Conservation (phyloP, 2,888 invertebrate species). For the Endotricha flammealis region DNA sequence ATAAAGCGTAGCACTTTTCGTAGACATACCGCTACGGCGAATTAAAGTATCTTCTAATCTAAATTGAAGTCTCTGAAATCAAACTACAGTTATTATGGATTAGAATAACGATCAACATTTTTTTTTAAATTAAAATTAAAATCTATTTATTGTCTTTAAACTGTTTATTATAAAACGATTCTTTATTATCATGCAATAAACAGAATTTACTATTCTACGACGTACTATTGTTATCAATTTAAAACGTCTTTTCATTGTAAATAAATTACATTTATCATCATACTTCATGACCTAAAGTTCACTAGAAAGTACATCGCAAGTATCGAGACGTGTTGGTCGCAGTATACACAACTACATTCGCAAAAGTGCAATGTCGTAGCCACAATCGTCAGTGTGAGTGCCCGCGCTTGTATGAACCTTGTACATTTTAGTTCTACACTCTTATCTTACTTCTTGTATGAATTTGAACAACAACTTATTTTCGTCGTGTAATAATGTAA, state of each 20-base stretch:
- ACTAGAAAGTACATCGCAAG: conserved; percentile 27
- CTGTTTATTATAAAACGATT: too few species aligned
- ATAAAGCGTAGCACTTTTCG: neutral
- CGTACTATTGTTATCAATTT: too few species aligned
- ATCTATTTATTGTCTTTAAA: too few species aligned
- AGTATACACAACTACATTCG: conserved; percentile 48
- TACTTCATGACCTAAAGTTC: conserved; percentile 16
- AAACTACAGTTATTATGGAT: too few species aligned
- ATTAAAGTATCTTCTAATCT: too few species aligned
- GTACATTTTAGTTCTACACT: conserved; percentile 61
- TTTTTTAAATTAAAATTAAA: too few species aligned
- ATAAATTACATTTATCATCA: conserved; percentile 4
- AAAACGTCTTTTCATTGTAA: too few species aligned
- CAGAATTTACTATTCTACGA: too few species aligned
- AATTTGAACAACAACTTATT: conserved; percentile 43
- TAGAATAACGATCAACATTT: too few species aligned
- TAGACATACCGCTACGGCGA: neutral
- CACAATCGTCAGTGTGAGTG: conserved; percentile 47
- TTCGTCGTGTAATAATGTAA: conserved; percentile 24
- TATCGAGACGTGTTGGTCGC: conserved; percentile 39
- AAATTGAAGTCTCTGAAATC: too few species aligned
- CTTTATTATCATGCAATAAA: too few species aligned
- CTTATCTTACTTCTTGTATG: conserved; percentile 56
- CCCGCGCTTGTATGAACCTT: conserved; percentile 65
- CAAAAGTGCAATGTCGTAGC: conserved; percentile 56